Conservation (phyloP, 2,888 invertebrate genomes). For the Asteroscopus sphinx region DNA sequence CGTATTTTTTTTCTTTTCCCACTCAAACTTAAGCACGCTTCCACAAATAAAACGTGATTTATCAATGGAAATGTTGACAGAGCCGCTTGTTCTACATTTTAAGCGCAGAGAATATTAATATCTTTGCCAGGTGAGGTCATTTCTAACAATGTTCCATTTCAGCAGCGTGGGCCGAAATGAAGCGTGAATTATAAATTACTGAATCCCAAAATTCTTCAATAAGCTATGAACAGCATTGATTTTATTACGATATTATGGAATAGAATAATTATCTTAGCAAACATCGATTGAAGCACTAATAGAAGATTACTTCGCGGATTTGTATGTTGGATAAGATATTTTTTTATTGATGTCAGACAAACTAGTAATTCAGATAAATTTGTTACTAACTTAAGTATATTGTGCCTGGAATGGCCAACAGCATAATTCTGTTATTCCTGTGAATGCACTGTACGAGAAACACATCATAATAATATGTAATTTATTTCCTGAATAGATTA, state of each 20-base stretch:
- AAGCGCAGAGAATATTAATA: conserved; percentile 33
- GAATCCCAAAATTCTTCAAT: conserved; percentile 34
- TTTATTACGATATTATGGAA: conserved; percentile 30
- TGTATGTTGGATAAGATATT: neutral
- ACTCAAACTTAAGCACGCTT: conserved; percentile 2
- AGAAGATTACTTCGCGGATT: conserved; percentile 7
- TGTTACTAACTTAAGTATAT: too few species aligned
- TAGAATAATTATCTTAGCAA: conserved; percentile 10
- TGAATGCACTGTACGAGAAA: too few species aligned
- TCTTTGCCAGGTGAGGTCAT: conserved; percentile 33
- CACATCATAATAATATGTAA: too few species aligned
- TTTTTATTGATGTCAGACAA: too few species aligned
- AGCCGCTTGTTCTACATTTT: conserved; percentile 23
- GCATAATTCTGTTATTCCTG: too few species aligned
- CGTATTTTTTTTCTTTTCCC: neutral
- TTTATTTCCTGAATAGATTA: too few species aligned
- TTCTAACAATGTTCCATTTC: conserved; percentile 23
- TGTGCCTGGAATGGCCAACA: too few species aligned
- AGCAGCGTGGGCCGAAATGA: conserved; percentile 33
- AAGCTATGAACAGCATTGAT: conserved; percentile 27
- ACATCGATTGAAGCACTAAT: neutral
- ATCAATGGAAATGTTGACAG: conserved; percentile 11
- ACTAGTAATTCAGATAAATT: too few species aligned
- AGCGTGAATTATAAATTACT: conserved; percentile 36
- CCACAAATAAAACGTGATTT: conserved; percentile 21